Conservation (phyloP, 2,888 invertebrate species). For the Apotomis betuletana region DNA sequence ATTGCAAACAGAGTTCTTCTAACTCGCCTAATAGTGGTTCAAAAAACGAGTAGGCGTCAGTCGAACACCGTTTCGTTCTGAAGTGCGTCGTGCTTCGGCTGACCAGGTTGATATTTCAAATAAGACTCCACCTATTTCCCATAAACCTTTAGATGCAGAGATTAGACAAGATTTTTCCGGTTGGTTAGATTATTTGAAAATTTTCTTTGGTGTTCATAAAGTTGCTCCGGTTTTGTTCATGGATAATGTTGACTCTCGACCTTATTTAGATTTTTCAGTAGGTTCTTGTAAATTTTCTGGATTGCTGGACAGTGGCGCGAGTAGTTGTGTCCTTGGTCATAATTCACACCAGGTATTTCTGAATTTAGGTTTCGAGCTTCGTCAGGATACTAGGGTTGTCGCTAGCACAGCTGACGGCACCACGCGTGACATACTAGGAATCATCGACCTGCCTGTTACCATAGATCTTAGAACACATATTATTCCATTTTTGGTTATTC, state of each 20-base stretch:
- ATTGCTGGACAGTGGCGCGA: constrained; percentile 26
- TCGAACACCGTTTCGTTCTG: constrained; percentile 11
- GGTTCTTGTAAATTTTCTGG: neutral
- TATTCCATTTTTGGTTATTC: constrained; percentile 6
- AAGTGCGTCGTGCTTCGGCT: constrained; percentile 10
- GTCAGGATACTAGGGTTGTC: too few species aligned
- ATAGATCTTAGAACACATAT: neutral
- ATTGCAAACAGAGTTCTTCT: neutral
- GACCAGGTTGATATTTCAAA: neutral
- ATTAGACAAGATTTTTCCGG: neutral
- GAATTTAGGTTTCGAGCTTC: neutral
- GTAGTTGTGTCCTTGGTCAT: constrained; percentile 12
- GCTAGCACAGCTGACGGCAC: constrained; percentile 24
- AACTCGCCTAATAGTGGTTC: neutral
- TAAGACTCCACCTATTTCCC: neutral
- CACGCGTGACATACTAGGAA: neutral
- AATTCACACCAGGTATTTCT: neutral
- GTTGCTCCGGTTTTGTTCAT: constrained; percentile 8
- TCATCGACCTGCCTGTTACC: constrained; percentile 12
- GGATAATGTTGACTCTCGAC: constrained; percentile 8
- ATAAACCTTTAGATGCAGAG: neutral
- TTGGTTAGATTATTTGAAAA: constrained; percentile 4
- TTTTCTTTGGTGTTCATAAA: constrained; percentile 10
- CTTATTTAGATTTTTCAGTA: constrained; percentile 7
- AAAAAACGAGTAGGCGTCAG: constrained; percentile 23